Evolutionary conservation across 2,888 invertebrate genomes (phyloP), one percentile per base, ranked within the genome.

Genomic region (Agrochola litura): DNA sequence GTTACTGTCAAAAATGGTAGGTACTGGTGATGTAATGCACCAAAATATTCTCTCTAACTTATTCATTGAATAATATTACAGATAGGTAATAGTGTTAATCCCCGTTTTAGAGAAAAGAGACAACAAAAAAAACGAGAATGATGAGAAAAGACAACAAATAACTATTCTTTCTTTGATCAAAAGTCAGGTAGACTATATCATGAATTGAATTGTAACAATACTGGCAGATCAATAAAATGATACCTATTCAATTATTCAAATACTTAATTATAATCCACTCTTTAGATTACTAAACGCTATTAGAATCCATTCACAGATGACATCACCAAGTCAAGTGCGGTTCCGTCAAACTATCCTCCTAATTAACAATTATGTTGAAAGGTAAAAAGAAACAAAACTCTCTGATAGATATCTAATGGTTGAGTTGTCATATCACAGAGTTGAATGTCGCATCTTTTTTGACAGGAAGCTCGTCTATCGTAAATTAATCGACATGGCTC

Each of bases 401-500:
- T 88, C 87, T 89, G 89, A 90, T 90, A 88, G 84, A 80, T 79
- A 84, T 86, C 87, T 90, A 89, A 89, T 91, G 90, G 88, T 89
- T 90, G 87, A 86, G 88, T 90, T 91, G 91, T 91, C 92, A 91
- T 91, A 90, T 91, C 89, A 91, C 81, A 79, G 85, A 88, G 88
- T 90, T 84, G 89, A 89, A 89, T 88, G 90, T 91, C 88, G 89
- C 85, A 84, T 89, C 84, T 89, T 94, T 93, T 93, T 93, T 92
- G 93, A 94, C 95, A 94, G 95, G 94, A 95, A 95, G 93, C 91
- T 90, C 89, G 92, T 92, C 92, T 92, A 90, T 92, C 92, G 94
- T 95, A 94, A 95, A 95, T 93, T 93, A 94, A 93, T 93, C 92
- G 92, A 92, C 91, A 90, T 91, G 91, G 89, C 89, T 93, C 91